Conservation (phyloP, 2,113 vertebrate species). For the Corvus hawaiiensis region DNA sequence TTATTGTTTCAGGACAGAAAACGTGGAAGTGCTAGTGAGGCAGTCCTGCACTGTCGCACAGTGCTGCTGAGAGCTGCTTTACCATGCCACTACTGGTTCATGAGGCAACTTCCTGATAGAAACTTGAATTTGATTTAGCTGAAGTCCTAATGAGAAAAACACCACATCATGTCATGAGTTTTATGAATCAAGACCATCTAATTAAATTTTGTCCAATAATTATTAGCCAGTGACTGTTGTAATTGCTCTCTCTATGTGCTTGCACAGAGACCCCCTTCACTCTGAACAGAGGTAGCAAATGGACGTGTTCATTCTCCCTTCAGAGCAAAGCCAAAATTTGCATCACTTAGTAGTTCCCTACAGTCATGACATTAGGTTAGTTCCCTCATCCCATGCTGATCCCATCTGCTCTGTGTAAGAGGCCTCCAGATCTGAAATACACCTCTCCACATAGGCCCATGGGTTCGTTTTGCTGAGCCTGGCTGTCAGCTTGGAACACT, state of each 20-base stretch:
- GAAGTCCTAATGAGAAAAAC: neutral
- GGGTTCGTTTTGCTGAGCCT: neutral
- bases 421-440: accelerated
- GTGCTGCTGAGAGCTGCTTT: neutral
- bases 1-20: neutral
- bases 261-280: neutral
- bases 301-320: neutral
- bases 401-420: neutral
- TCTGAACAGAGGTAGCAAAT: neutral
- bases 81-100: accelerated
- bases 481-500: accelerated
- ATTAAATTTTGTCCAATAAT: neutral
- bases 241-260: neutral
- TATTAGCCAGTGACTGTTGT: neutral
- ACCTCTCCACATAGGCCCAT: accelerated
- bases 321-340: neutral
- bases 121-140: neutral
- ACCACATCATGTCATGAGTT: accelerated
- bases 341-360: neutral
- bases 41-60: neutral
- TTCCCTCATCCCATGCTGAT: neutral
- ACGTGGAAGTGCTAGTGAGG: neutral
- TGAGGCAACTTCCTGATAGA: neutral
- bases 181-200: neutral
- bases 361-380: neutral